Percentiles rank a stretch among this genome's conserved stretches.
phyloP scores from a whole-genome alignment of 1,140 invertebrate species.

The Drosophila repletoides region DNA sequence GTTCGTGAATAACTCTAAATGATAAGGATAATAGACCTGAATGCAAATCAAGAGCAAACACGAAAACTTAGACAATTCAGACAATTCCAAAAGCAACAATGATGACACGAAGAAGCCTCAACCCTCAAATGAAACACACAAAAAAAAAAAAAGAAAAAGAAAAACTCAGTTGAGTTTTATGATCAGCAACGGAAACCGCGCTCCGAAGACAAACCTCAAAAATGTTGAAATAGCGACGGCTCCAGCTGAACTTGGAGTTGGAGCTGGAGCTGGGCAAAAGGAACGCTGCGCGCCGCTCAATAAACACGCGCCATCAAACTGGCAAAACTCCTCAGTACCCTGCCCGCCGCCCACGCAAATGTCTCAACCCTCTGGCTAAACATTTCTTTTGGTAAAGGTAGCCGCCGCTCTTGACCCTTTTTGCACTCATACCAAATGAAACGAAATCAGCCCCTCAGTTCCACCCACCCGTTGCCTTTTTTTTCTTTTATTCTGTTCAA shows the following conservation, averaged over 20 bases:
- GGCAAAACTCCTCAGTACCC: not conserved
- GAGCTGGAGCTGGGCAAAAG: not conserved
- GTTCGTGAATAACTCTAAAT: constrained; percentile 19
- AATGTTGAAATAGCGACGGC: constrained; percentile 58
- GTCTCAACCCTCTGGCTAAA: constrained; percentile 5
- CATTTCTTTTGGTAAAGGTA: constrained; percentile 55
- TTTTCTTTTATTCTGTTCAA: constrained; percentile 67
- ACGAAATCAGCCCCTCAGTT: not conserved
- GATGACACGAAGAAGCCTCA: constrained; percentile 17
- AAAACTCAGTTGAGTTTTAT: constrained; percentile 62
- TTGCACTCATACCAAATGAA: constrained; percentile 51
- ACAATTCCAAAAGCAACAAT: constrained; percentile 3
- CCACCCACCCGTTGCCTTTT: constrained; percentile 41
- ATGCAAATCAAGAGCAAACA: constrained; percentile 27
- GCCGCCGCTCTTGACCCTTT: constrained; percentile 75
- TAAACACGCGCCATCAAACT: constrained; percentile 31
- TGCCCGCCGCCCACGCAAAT: not conserved
- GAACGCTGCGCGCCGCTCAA: constrained; percentile 10
- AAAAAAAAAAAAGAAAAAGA: constrained; percentile 9
- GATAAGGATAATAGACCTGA: constrained; percentile 34
- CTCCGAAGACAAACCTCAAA: constrained; percentile 33
- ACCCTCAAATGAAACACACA: too few species aligned
- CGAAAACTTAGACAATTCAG: constrained; percentile 11
- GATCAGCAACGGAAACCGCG: constrained; percentile 39
- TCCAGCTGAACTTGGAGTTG: constrained; percentile 24